Evolutionary conservation across 2,888 invertebrate species (phyloP), one percentile per base, ranked within the genome.

Genomic region (Philereme transversata): DNA sequence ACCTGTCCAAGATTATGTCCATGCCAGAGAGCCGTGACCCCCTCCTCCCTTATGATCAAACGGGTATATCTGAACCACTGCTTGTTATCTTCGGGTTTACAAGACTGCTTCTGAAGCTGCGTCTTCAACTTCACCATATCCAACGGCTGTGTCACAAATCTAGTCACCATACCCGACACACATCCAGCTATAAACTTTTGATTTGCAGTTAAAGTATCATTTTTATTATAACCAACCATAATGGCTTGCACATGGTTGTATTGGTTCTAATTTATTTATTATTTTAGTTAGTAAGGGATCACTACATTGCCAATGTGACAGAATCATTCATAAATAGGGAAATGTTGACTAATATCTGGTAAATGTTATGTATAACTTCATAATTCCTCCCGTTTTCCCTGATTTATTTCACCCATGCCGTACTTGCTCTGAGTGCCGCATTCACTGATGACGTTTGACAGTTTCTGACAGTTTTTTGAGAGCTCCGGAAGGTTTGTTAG

Each of bases 61-160:
- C 77, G 80, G 0, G 94, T 82, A 0, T 97, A 96, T 77, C 96
- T 97, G 34, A 97, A 86, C 52, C 78, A 72, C 4, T 70, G 68
- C 3, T 50, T 65, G 0, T 62, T 57, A 22, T 22, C 8, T 11
- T 5, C 6, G 7, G 55, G 71, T 3, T 57, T 52, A 5, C 96
- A 9, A 64, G 89, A 92, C 78, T 90, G 93, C 78, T 97, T 97
- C 22, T 96, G 93, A 11, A 99, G 89, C 94, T 99, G 99, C 76
- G 98, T 97, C 70, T 98, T 93, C 66, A 99, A 96, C 91, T 99
- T 99, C 46, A 99, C 83, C 2, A 99, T 98, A 92, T 99, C 99
- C 59, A 99, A 88, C 0, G 99, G 99, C 83, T 99, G 91, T 0
- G 86, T 86, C 10, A 87, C 56, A 51, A 86, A 86, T 40, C 84